Conservation (phyloP, 2,797 vertebrate genomes). For the Clarias pachynema region DNA sequence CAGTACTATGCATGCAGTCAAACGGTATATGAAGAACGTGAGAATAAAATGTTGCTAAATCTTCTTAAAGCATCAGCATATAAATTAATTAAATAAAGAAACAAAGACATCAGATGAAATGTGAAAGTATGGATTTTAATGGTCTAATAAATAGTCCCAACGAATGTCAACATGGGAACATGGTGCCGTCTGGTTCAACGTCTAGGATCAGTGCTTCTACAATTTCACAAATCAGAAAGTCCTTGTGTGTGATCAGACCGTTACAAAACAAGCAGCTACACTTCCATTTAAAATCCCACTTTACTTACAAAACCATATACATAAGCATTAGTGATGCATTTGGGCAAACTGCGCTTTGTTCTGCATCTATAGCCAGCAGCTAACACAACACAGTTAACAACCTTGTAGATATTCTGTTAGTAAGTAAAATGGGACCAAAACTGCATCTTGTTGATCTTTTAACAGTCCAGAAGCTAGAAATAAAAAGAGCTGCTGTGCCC, state of each 20-base stretch:
- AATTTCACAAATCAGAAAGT: constrained; percentile 47
- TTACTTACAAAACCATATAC: constrained; percentile 30
- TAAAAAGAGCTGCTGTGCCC: constrained; percentile 43
- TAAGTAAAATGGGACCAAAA: constrained; percentile 35
- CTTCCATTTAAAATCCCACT: constrained; percentile 20
- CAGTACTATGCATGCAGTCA: background rate
- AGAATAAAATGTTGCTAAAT: background rate
- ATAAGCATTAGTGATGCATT: background rate
- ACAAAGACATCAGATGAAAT: constrained; percentile 53
- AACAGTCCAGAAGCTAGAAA: constrained; percentile 42
- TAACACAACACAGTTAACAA: background rate
- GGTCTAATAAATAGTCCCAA: constrained; percentile 79
- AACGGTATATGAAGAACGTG: background rate
- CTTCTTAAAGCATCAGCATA: background rate
- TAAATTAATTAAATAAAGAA: background rate
- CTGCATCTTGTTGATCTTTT: constrained; percentile 30
- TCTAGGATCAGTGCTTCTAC: constrained; percentile 70
- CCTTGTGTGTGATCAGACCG: constrained; percentile 25
- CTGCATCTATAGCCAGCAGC: background rate
- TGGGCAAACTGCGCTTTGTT: background rate
- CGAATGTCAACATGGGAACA: constrained; percentile 58
- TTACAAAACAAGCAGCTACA: constrained; percentile 43
- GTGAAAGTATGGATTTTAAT: constrained; percentile 73
- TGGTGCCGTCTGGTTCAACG: constrained; percentile 57
- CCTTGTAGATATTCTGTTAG: constrained; percentile 6